Base-by-base conservation (phyloP, 2,888 invertebrate species). In the Drosophila monieri region DNA sequence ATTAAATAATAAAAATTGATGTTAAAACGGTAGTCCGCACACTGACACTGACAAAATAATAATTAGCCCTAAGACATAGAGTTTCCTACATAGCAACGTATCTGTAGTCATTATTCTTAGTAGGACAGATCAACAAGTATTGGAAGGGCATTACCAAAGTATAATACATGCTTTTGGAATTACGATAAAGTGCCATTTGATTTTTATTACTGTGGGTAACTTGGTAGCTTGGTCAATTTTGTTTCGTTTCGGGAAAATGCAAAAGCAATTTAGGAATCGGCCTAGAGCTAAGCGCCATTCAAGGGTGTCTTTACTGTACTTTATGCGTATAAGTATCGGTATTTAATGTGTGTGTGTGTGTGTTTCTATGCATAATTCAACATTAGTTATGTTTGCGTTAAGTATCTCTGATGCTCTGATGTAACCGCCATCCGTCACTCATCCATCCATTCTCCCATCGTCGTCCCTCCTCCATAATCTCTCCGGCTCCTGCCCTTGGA, bases 191-290 rank as follows among this genome's bases (percentile, higher is more conserved):
- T 53, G 56, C 49, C 39, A 41, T 37, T 56, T 44, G 32, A 15
- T 41, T 56, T 52, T 55, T 70, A 73, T 67, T 76, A 57, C 47
- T 46, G 78, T 73, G 78, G 81, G 78, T 70, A 76, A 80, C 70
- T 80, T 67, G 81, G 78, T 80, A 87, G 81, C 74, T 87, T 81
- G 80, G 87, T 80, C 87, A 84, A 76, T 66, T 66, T 70, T 66
- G 66, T 72, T 32, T 15, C 47, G 43, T 25, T 35, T 30, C 49
- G 30, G 27, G 27, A 2, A 27, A 8, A 27, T 12, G 32, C 32
- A 10, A 41, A 74, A 77, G 73, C 76, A 60, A 57, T 74, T 56
- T 44, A 52, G 51, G 51, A 66, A 56, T 51, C 51, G 64, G 61
- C 58, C 55, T 73, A 73, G 61, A 69, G 59, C 66, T 73, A 73